Evolutionary conservation across 2,888 invertebrate species (phyloP).

Genomic region (Eucera pruinosa): DNA sequence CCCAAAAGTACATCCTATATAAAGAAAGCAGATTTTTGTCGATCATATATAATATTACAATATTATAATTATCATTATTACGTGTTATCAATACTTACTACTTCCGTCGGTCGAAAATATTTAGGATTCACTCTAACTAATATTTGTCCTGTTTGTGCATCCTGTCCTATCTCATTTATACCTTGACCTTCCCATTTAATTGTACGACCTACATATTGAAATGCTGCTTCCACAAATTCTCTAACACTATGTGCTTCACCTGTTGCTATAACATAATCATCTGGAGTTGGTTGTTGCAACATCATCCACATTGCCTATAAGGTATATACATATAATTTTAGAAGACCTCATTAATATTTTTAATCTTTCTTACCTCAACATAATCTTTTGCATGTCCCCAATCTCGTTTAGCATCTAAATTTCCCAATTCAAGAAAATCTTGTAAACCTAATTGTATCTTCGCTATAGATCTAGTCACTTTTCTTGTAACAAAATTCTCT

Average conservation of each 20-base stretch:
- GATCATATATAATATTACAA: conserved; percentile 15
- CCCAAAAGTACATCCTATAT: conserved; percentile 94
- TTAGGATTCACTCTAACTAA: conserved; percentile 96
- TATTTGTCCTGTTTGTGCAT: conserved; percentile 88
- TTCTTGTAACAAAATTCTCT: conserved; percentile 99
- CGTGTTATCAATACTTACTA: conserved; percentile 87
- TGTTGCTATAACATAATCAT: conserved; percentile 99
- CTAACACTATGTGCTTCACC: conserved; percentile 97
- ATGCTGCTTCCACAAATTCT: conserved; percentile 97
- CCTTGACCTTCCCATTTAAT: conserved; percentile 96
- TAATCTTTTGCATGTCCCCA: conserved; percentile 99
- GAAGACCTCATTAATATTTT: background rate
- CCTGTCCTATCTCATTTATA: conserved; percentile 91
- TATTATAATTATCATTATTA: conserved; percentile 22
- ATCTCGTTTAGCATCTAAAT: conserved; percentile 97
- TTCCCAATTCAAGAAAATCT: conserved; percentile 95
- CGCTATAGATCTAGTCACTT: conserved; percentile 98
- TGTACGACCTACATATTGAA: conserved; percentile 91
- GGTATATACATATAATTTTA: background rate
- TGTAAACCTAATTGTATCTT: conserved; percentile 96
- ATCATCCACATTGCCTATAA: conserved; percentile 99
- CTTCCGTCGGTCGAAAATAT: conserved; percentile 99
- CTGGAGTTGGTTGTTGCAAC: conserved; percentile 95
- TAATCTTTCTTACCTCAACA: conserved; percentile 89
- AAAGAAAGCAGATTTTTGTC: conserved; percentile 26